Percentiles rank a stretch among this genome's conserved stretches.
These are phyloP conservation scores for Trachymyrmex cornetzi DNA, from an alignment of 1,140 invertebrate species.

Conservation along the genomic window DNA sequence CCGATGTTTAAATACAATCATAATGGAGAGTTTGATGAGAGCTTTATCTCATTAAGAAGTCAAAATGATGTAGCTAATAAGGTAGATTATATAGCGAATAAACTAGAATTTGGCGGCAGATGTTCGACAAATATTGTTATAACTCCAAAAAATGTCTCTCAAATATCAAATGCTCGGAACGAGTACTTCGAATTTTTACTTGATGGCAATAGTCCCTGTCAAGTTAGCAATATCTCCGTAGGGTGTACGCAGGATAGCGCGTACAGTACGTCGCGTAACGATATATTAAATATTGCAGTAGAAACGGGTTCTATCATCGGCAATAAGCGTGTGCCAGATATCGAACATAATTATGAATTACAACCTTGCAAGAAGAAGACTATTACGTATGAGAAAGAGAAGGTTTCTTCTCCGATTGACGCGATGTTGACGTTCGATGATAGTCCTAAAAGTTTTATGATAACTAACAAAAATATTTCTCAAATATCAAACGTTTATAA, in stretches of 20 bases:
- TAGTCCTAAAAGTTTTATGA: not conserved
- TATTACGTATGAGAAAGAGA: not conserved
- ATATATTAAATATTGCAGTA: not conserved
- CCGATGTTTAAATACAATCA: not conserved
- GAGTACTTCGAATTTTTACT: not conserved
- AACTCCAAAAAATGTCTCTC: not conserved
- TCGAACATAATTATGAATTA: not conserved
- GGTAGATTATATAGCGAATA: no score
- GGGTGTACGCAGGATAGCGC: slow-evolving; percentile 10
- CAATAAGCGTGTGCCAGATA: not conserved
- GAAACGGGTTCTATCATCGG: not conserved
- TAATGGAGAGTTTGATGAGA: no score
- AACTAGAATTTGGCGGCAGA: not conserved
- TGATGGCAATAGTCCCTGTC: not conserved
- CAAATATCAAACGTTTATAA: not conserved
- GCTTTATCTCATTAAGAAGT: no score
- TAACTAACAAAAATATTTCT: not conserved
- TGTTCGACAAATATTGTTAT: not conserved
- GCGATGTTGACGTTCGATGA: not conserved
- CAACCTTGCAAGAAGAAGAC: not conserved
- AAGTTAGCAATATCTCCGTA: no score
- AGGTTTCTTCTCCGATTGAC: not conserved
- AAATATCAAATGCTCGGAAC: not conserved
- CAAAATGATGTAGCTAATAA: no score
- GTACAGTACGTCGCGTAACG: not conserved